These are phyloP conservation scores for Diglossa cyanea DNA, from an alignment of 2,797 vertebrate genomes.

Conservation along the genomic window DNA sequence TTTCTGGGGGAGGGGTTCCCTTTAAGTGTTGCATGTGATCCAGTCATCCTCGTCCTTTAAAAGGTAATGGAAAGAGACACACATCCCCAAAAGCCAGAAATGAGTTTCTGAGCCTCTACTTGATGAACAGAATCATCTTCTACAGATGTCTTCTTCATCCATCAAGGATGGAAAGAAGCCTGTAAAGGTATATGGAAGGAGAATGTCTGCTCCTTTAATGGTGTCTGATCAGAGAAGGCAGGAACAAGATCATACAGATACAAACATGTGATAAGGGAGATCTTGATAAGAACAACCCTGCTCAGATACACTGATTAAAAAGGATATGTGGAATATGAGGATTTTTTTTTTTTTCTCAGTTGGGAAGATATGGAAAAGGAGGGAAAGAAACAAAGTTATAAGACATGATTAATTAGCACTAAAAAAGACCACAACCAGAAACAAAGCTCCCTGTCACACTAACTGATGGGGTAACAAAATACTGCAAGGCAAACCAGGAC, in stretches of 20 bases:
- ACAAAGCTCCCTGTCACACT: neutral
- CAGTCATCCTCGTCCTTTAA: neutral
- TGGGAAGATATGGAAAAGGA: neutral
- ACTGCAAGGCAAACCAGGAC: neutral
- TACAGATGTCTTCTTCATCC: neutral
- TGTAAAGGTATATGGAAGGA: neutral
- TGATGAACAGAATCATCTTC: neutral
- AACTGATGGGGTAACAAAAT: neutral
- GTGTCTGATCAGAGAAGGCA: neutral
- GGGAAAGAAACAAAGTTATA: neutral
- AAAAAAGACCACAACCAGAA: neutral
- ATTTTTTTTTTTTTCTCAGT: neutral
- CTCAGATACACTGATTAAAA: neutral
- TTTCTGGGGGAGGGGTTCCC: neutral
- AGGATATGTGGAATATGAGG: neutral
- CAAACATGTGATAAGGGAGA: neutral
- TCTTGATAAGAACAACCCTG: neutral
- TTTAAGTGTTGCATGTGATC: neutral
- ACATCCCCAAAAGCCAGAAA: neutral
- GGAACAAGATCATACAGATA: neutral
- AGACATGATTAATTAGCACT: neutral
- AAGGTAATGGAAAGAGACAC: neutral
- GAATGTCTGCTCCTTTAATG: neutral
- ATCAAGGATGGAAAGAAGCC: neutral
- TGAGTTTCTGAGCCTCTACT: neutral